Evolutionary conservation across 2,113 vertebrate genomes (phyloP).

Genomic region (Cairina moschata): DNA sequence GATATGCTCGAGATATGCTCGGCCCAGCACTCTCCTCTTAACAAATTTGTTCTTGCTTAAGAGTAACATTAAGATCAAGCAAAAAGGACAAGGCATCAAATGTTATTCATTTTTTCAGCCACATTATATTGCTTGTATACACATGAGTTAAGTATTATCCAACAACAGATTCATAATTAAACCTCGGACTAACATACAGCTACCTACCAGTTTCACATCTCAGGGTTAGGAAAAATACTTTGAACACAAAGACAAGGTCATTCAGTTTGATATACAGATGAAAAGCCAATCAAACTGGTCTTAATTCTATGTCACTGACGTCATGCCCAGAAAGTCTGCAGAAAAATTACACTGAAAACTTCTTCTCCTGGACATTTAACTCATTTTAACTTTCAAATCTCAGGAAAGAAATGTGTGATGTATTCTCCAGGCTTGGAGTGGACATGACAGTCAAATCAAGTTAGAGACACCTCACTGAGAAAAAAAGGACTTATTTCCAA

Average conservation of each 20-base stretch:
- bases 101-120: background rate
- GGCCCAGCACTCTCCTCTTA: background rate
- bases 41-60: background rate
- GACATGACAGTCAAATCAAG: background rate
- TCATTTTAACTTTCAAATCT: background rate
- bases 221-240: background rate
- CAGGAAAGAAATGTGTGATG: background rate
- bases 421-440: background rate
- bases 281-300: background rate
- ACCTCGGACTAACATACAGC: background rate
- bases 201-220: background rate
- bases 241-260: background rate
- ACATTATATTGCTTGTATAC: background rate
- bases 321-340: background rate
- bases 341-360: background rate
- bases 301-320: background rate
- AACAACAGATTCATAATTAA: background rate
- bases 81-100: background rate
- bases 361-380: background rate
- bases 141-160: background rate
- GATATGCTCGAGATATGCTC: background rate
- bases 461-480: background rate
- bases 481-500: background rate
- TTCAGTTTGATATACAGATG: rapidly evolving
- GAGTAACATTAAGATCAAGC: background rate